Evolutionary conservation across 2,888 invertebrate species (phyloP), one percentile per base, ranked within the genome.

Genomic region (Torymus tubicola): DNA sequence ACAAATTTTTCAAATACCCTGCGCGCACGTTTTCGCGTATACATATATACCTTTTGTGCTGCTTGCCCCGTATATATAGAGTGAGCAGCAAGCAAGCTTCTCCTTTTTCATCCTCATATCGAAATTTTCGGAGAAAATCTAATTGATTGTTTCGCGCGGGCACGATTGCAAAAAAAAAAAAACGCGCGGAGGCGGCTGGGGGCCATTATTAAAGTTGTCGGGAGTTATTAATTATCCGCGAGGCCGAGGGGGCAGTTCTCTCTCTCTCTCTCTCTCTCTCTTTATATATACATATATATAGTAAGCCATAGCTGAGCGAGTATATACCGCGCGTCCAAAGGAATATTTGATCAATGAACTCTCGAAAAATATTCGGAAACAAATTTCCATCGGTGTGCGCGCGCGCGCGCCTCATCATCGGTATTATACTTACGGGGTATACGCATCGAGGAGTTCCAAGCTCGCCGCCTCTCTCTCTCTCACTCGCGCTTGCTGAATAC

Each of bases 341-440:
- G 64, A 65, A 65, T 24, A 65, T 42, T 55, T 42, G 50, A 73
- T 73, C 73, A 65, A 65, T 73, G 74, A 52, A 24, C 64, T 64
- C 63, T 77, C 64, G 64, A 76, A 76, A 76, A 75, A 75, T 60
- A 75, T 63, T 55, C 57, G 55, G 63, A 61, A 68, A 69, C 55
- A 63, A 76, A 69, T 76, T 75, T 75, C 50, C 60, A 68, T 53
- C 24, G 31, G 14, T 64, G n/a, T n/a, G n/a, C n/a, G n/a, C n/a
- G n/a, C n/a, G n/a, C n/a, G 31, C 31, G 31, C 53, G 55, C 42
- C 69, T 76, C 76, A 55, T 76, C 69, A 76, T 69, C 18, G 42
- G 16, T 55, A 76, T 69, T 69, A 21, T 61, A 63, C 76, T 55
- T 69, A 63, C 18, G 55, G 24, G 31, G 16, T 68, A 58, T 60